Base-by-base conservation (phyloP, 2,113 vertebrate species). In the Mungos mungo region DNA sequence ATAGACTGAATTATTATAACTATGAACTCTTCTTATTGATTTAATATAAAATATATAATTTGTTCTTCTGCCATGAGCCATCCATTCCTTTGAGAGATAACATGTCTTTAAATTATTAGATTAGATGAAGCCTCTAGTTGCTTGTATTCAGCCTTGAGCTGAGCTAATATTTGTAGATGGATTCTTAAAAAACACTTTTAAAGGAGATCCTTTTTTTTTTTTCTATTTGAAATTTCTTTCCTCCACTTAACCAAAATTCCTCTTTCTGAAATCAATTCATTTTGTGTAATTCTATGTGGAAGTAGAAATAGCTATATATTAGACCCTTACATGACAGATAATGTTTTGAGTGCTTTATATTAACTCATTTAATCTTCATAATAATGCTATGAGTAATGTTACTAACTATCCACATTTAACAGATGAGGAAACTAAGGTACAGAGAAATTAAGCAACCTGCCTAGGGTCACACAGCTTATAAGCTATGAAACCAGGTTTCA, bases 21-120 rank as follows among this genome's bases (percentile, higher is more conserved):
- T 6, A 23, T 57, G 57, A 93, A 85, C 47, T 93, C 65, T 94
- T 82, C 13, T 93, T 96, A 91, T 54, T 95, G 82, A 93, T 89
- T 93, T 81, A 90, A 95, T 76, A 95, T 88, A 82, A 96, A 96
- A 85, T 63, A 83, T 10, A 69, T 93, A 60, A 93, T 93, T 88
- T 94, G 33, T 83, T 88, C 74, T 87, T 94, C 65, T 90, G 66
- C 50, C 79, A n/a, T 69, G 66, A 93, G 90, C 65, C 41, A 60
- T 65, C 47, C 81, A 0, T 77, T 81, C 54, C 83, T 66, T 45
- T 88, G 71, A 95, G 52, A 96, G 19, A 90, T 60, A 96, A 81
- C 21, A 79, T 38, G 16, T 88, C 52, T 74, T 97, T 72, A 95
- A 80, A 88, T 96, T 80, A 93, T 47, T 83, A 38, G 29, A 63